These are phyloP conservation scores for Python bivittatus DNA, from an alignment of 2,113 vertebrate species.

Conservation along the genomic window DNA sequence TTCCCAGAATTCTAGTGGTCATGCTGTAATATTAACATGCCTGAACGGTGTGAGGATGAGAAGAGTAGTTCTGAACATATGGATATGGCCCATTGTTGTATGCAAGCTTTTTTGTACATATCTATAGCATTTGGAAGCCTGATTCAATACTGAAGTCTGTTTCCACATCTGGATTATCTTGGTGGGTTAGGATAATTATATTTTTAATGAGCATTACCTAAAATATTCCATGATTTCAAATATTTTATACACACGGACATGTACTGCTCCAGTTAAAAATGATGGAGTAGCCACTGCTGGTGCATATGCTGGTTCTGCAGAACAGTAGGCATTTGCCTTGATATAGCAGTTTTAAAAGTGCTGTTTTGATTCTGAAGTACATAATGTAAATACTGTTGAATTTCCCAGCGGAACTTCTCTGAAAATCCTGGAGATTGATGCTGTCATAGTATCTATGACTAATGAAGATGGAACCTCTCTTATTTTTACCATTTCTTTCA, in stretches of 20 bases:
- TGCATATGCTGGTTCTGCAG: background rate
- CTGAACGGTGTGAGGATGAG: background rate
- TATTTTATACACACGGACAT: slow-evolving; percentile 5
- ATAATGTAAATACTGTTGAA: slow-evolving; percentile 52
- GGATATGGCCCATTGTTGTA: background rate
- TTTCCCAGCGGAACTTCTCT: slow-evolving; percentile 65
- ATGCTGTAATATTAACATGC: background rate
- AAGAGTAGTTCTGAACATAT: background rate
- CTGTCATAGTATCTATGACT: slow-evolving; percentile 71
- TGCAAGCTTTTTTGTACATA: background rate
- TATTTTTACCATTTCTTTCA: slow-evolving; percentile 71
- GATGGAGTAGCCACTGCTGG: slow-evolving; percentile 26
- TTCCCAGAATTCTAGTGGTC: background rate
- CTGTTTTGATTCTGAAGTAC: slow-evolving; percentile 34
- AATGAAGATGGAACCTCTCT: slow-evolving; percentile 73
- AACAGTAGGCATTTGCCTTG: background rate
- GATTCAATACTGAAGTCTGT: background rate
- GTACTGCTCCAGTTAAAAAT: slow-evolving; percentile 15
- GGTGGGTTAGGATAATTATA: background rate
- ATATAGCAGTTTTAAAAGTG: background rate
- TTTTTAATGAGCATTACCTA: background rate
- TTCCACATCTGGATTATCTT: background rate
- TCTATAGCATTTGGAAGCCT: background rate
- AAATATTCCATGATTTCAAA: background rate
- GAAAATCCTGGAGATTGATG: slow-evolving; percentile 61